Conservation (phyloP, 1,140 invertebrate genomes). For the Eueides isabella region DNA sequence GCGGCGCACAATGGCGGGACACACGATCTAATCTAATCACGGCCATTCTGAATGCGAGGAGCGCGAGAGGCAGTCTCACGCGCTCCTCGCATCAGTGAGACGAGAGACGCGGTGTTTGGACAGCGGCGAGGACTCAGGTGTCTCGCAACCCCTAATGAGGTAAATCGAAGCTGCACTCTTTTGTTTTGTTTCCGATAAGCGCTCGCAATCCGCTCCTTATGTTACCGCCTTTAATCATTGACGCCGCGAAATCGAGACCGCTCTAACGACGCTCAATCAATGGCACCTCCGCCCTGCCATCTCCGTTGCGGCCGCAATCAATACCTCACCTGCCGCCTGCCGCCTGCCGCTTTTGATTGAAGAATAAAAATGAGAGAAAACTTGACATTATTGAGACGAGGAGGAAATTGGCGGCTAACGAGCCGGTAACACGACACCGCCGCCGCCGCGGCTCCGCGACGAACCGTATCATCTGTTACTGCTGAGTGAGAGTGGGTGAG, state of each 20-base stretch:
- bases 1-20: conserved; percentile 24
- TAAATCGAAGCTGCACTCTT: conserved; percentile 67
- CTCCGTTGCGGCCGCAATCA: conserved; percentile 53
- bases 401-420: conserved; percentile 47
- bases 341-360: conserved; percentile 54
- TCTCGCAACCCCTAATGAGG: conserved; percentile 62
- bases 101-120: conserved; percentile 55
- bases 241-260: conserved; percentile 53
- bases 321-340: conserved; percentile 40
- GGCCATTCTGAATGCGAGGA: neutral
- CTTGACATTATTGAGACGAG: conserved; percentile 33
- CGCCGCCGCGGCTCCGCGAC: neutral
- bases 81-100: too few relatives aligned
- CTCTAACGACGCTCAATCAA: conserved; percentile 64
- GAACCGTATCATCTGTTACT: neutral
- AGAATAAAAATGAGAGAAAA: conserved; percentile 58
- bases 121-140: conserved; percentile 51
- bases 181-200: conserved; percentile 66
- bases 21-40: conserved; percentile 42
- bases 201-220: conserved; percentile 64
- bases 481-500: neutral
- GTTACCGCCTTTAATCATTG: conserved; percentile 76
- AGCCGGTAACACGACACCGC: conserved; percentile 18
- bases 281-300: conserved; percentile 50
- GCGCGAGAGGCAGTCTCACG: too few relatives aligned